Base-by-base conservation (phyloP, 1,140 invertebrate species). In the Agrilus planipennis region DNA sequence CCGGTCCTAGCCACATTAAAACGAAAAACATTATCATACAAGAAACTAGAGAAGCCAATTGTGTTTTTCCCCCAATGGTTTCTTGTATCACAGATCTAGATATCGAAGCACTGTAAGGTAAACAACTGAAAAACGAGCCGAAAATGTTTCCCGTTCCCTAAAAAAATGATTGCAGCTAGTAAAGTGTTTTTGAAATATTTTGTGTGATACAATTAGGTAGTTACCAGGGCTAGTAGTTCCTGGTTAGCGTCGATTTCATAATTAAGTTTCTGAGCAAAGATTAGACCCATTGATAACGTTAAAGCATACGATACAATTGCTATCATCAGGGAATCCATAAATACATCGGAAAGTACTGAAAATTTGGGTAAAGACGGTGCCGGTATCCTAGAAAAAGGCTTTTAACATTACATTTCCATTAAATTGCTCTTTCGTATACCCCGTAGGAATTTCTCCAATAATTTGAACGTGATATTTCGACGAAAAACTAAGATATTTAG, bases 181-280 rank as follows among this genome's bases (percentile, higher is more conserved):
- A 35, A n/a, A 3, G 6, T 4, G 3, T 17, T 21, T 35, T 7
- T 7, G 11, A 3, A 7, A 17, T 17, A 15, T 7, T 12, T 30
- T 30, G 7, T 36, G 20, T 21, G 12, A n/a, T n/a, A n/a, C n/a
- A n/a, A n/a, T n/a, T n/a, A n/a, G n/a, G n/a, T n/a, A n/a, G 38
- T 57, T 61, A 65, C 64, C 55, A 69, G 61, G 17, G 77, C 76
- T 46, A 79, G 61, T 6, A 82, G 55, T 55, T 84, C 86, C 64
- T 89, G 85, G 60, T 85, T 88, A 0, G 80, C 69, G 55, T 85
- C 72, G 21, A 89, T 69, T 52, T 78, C 67, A 56, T 89, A 89
- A 37, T 76, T 71, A 44, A 79, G 68, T 61, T 84, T 86, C 53
- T 76, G 75, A 0, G 84, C 80, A 58, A 88, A 79, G 51, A 88